phyloP scores from a whole-genome alignment of 2,888 invertebrate species.

The Hemicrepidius hirtus region DNA sequence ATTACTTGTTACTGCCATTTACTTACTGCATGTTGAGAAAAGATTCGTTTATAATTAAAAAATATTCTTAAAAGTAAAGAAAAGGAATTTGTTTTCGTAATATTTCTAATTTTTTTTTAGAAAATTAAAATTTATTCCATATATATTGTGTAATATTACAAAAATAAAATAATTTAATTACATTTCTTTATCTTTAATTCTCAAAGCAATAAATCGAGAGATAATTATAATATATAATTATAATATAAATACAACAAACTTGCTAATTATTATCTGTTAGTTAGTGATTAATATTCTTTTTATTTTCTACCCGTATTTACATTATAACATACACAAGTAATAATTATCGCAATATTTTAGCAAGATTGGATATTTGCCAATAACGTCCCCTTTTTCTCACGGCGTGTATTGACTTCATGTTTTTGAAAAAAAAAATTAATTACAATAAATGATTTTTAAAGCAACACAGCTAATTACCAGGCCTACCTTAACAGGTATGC shows the following conservation, averaged over 20 bases:
- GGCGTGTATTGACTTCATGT: background rate
- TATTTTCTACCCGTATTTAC: slow-evolving; percentile 12
- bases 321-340: background rate
- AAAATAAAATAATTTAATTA: too few relatives aligned
- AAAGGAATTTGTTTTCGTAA: too few relatives aligned
- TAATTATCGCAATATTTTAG: slow-evolving; percentile 12
- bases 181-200: slow-evolving; percentile 2
- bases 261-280: slow-evolving; percentile 24
- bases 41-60: slow-evolving; percentile 9
- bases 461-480: background rate
- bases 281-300: slow-evolving; percentile 3
- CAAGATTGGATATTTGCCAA: slow-evolving; percentile 3
- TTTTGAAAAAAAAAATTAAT: too few relatives aligned
- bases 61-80: too few relatives aligned
- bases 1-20: slow-evolving; percentile 29
- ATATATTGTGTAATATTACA: too few relatives aligned
- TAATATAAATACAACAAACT: slow-evolving; percentile 6
- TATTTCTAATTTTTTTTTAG: too few relatives aligned
- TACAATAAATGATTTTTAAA: too few relatives aligned
- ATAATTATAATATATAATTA: slow-evolving; percentile 16
- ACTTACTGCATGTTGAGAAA: slow-evolving; percentile 8
- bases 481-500: slow-evolving; percentile 82
- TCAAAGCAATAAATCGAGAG: background rate
- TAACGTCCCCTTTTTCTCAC: background rate
- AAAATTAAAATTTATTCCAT: too few relatives aligned